Evolutionary conservation across 2,888 invertebrate genomes (phyloP), one percentile per base, ranked within the genome.

Genomic region (Anodontia alba): DNA sequence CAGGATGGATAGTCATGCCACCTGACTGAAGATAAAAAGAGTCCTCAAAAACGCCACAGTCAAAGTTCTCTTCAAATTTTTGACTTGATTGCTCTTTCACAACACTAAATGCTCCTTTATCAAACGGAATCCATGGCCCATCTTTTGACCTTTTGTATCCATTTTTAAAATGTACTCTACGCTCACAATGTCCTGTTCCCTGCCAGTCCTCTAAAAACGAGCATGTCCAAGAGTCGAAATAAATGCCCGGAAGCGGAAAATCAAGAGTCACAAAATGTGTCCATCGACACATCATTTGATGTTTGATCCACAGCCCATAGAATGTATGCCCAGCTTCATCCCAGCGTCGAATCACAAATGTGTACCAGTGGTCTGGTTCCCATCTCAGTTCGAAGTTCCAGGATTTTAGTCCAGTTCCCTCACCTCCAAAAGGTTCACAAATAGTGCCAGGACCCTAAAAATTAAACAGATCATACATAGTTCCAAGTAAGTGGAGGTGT

Each of bases 171-270:
- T 84, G 81, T 5, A 83, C 86, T 10, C 81, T 66, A 17, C 90
- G 80, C 33, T 77, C 80, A 15, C 80, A 76, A 29, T 89, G 73
- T 15, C 89, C 88, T 29, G 81, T 81, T 10, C 88, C 89, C 15
- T 81, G 76, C 89, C 89, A 90, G 73, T 90, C 90, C 67, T 90
- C 90, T 12, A 90, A 74, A 73, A 90, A 90, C 66, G 87, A 87
- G 33, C 82, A 83, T 0, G 85, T 83, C 33, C 67, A 76, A 2
- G 87, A 84, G 51, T 78, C 78, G 51, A 87, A 89, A 78, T 73
- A 82, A 23, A 88, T 80, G 8, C 74, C 76, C 3, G 85, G 80
- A 10, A 87, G 77, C 0, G 90, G 90, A 71, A 83, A 90, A 46
- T 85, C 87, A 73, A 90, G 76, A 5, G 90, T 88, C 23, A 89